Percentiles rank a stretch among this genome's conserved stretches.
These are phyloP conservation scores for Polypterus bichir DNA, from an alignment of 2,113 vertebrate genomes.

Conservation along the genomic window DNA sequence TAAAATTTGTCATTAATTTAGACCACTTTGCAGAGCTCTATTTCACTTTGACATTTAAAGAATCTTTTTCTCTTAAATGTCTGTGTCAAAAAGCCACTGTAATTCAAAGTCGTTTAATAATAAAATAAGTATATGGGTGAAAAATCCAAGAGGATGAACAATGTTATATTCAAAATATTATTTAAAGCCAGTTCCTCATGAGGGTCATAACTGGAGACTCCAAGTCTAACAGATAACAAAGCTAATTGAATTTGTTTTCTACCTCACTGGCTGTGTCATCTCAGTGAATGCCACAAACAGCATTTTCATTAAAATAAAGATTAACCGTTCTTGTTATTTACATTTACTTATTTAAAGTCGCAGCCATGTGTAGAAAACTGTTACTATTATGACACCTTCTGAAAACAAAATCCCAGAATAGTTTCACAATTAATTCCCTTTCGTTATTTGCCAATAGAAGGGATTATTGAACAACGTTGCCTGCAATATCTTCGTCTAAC, in stretches of 20 bases:
- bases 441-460: slow-evolving; percentile 4
- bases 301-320: slow-evolving; percentile 30
- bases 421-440: slow-evolving; percentile 19
- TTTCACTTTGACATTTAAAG: too few species aligned
- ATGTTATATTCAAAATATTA: too few species aligned
- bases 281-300: slow-evolving; percentile 17
- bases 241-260: slow-evolving; percentile 28
- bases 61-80: too few species aligned
- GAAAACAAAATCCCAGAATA: slow-evolving; percentile 12
- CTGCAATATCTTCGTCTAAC: background rate
- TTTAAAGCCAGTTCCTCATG: background rate
- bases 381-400: slow-evolving; percentile 19
- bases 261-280: slow-evolving; percentile 19
- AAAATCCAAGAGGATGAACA: too few species aligned
- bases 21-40: too few species aligned
- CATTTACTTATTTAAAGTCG: slow-evolving; percentile 15
- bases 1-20: too few species aligned
- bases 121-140: too few species aligned
- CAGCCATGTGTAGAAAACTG: slow-evolving; percentile 14
- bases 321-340: slow-evolving; percentile 25
- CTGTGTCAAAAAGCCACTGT: too few species aligned
- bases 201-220: slow-evolving; percentile 9
- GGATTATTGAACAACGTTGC: slow-evolving; percentile 6
- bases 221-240: slow-evolving; percentile 17
- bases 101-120: too few species aligned